These are phyloP conservation scores for Castor canadensis DNA, from an alignment of 2,113 vertebrate genomes.

Conservation along the genomic window DNA sequence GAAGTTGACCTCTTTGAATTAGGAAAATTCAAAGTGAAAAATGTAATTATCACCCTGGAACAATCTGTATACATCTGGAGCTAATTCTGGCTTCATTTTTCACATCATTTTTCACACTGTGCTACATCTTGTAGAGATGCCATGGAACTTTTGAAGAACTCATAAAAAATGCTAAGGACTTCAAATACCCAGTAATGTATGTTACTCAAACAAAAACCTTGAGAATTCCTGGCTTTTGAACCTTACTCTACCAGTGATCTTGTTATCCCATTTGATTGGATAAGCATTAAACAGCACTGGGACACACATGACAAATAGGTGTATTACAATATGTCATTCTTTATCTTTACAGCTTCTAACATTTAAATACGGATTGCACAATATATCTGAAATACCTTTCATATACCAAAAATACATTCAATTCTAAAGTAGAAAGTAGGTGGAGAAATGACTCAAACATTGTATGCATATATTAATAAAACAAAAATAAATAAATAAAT, in stretches of 20 bases:
- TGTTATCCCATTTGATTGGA: constrained; percentile 90
- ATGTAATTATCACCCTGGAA: constrained; percentile 92
- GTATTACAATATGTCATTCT: constrained; percentile 91
- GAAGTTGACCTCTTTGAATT: constrained; percentile 90
- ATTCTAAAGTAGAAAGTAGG: constrained; percentile 41
- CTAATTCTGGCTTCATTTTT: constrained; percentile 88
- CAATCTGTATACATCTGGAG: constrained; percentile 89
- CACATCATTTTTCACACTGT: constrained; percentile 86
- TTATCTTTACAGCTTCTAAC: constrained; percentile 77
- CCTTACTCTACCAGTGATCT: constrained; percentile 69
- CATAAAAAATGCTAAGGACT: constrained; percentile 83
- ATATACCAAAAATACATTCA: constrained; percentile 27
- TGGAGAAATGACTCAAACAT: too few species aligned
- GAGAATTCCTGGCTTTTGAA: constrained; percentile 57
- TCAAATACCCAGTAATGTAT: constrained; percentile 67
- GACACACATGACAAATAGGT: constrained; percentile 95
- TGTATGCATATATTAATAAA: too few species aligned
- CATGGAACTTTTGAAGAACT: constrained; percentile 82
- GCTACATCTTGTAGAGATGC: constrained; percentile 90
- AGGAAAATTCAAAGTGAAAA: constrained; percentile 91
- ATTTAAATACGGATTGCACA: constrained; percentile 67
- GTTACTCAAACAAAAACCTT: constrained; percentile 68
- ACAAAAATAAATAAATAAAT: too few species aligned
- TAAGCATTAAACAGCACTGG: constrained; percentile 93
- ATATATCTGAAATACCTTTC: constrained; percentile 37